Conservation (phyloP, 2,888 invertebrate species). For the Dicycla oo region DNA sequence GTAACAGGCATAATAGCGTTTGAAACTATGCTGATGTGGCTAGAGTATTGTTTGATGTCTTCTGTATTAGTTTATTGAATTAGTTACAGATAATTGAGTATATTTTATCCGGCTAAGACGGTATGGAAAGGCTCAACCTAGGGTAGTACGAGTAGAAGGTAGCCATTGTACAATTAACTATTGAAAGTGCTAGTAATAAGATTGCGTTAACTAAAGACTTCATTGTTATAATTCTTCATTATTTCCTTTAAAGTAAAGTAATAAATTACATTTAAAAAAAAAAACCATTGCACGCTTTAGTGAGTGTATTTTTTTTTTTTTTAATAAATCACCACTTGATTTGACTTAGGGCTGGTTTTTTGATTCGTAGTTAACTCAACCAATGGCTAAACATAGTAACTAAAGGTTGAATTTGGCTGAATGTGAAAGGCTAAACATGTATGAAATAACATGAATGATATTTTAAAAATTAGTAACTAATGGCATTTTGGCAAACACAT, state of each 20-base stretch:
- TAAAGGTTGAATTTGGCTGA: too few relatives aligned
- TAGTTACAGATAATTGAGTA: conserved; percentile 21
- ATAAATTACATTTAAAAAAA: neutral
- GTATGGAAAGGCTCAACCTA: neutral
- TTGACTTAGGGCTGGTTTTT: too few relatives aligned
- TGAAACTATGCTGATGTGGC: conserved; percentile 33
- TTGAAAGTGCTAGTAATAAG: neutral
- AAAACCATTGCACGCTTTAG: neutral
- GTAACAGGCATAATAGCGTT: conserved; percentile 28
- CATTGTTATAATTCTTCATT: neutral
- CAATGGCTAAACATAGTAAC: too few relatives aligned
- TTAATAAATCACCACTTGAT: neutral
- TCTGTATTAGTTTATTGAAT: conserved; percentile 21
- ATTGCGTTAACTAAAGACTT: neutral
- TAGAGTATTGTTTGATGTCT: conserved; percentile 10
- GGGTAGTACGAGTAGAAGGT: too few relatives aligned
- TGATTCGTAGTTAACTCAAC: too few relatives aligned
- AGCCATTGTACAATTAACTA: neutral
- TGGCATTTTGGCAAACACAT: too few relatives aligned
- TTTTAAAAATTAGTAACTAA: too few relatives aligned
- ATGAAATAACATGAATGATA: too few relatives aligned
- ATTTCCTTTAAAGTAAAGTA: neutral
- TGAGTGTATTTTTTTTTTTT: neutral
- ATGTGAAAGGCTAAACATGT: too few relatives aligned
- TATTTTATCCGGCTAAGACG: neutral